These are phyloP conservation scores for Rhabditophanes sp. DNA, from an alignment of 2,888 invertebrate genomes.

Conservation along the genomic window DNA sequence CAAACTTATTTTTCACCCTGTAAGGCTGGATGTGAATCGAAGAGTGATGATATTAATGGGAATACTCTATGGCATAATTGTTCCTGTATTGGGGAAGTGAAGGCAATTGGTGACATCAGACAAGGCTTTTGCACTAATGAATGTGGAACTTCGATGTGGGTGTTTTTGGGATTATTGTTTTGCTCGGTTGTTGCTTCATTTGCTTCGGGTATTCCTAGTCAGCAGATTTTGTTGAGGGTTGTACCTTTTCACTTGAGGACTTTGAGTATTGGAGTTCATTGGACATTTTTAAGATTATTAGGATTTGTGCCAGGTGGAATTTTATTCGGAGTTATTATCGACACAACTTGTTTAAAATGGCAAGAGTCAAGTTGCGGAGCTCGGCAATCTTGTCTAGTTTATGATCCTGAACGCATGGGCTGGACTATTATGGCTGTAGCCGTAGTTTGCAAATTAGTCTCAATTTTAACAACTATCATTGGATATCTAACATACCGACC, in stretches of 20 bases:
- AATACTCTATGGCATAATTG: constrained; percentile 17
- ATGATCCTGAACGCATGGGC: constrained; percentile 31
- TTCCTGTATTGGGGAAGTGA: constrained; percentile 10
- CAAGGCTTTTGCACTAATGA: constrained; percentile 24
- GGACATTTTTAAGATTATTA: constrained; percentile 39
- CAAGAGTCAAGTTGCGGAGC: constrained; percentile 24
- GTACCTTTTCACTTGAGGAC: constrained; percentile 43
- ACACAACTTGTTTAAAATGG: constrained; percentile 39
- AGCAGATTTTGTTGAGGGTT: constrained; percentile 42
- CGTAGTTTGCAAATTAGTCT: constrained; percentile 39
- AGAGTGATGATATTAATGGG: constrained; percentile 8
- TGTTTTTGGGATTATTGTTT: constrained; percentile 33
- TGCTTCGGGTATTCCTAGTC: constrained; percentile 38
- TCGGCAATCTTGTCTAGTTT: constrained; percentile 28
- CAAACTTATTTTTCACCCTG: constrained; percentile 38
- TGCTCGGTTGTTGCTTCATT: constrained; percentile 39
- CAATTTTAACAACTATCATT: constrained; percentile 35
- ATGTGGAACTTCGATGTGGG: constrained; percentile 29
- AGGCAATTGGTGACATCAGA: background rate
- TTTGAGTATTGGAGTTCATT: constrained; percentile 38
- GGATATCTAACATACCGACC: constrained; percentile 41
- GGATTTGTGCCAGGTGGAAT: constrained; percentile 43
- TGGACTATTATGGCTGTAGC: constrained; percentile 42
- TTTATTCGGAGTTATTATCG: constrained; percentile 40
- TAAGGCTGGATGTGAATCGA: constrained; percentile 29